A percentile compares a stretch with the other conserved stretches of the same genome.
phyloP scores from a whole-genome alignment of 2,113 vertebrate species.

The Phalacrocorax carbo region DNA sequence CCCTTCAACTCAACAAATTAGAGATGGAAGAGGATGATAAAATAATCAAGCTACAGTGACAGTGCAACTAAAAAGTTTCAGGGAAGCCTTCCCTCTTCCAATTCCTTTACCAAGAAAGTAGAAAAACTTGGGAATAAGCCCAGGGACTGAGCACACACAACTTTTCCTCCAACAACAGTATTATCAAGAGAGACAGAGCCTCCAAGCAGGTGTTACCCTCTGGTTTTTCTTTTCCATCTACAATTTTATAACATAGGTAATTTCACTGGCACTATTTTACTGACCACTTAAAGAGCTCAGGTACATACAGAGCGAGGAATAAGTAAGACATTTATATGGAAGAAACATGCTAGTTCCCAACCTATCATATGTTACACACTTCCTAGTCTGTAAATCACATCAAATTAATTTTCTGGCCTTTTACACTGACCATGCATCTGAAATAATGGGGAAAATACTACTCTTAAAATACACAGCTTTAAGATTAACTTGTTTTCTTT shows the following conservation, averaged over 20 bases:
- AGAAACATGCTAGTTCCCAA: background rate
- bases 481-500: background rate
- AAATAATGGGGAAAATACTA: background rate
- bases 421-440: background rate
- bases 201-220: background rate
- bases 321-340: background rate
- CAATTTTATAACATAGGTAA: background rate
- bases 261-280: background rate
- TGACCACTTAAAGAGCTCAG: background rate
- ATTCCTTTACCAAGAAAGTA: background rate
- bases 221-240: background rate
- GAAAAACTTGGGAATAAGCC: background rate
- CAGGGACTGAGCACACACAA: background rate
- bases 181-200: background rate
- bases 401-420: background rate
- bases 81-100: background rate
- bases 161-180: background rate
- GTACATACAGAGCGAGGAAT: background rate
- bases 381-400: background rate
- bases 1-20: background rate
- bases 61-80: background rate
- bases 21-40: background rate
- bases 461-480: background rate
- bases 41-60: background rate
- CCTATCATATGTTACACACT: rapidly evolving